Evolutionary conservation across 1,140 invertebrate genomes (phyloP).

Genomic region (Drosophila asahinai): DNA sequence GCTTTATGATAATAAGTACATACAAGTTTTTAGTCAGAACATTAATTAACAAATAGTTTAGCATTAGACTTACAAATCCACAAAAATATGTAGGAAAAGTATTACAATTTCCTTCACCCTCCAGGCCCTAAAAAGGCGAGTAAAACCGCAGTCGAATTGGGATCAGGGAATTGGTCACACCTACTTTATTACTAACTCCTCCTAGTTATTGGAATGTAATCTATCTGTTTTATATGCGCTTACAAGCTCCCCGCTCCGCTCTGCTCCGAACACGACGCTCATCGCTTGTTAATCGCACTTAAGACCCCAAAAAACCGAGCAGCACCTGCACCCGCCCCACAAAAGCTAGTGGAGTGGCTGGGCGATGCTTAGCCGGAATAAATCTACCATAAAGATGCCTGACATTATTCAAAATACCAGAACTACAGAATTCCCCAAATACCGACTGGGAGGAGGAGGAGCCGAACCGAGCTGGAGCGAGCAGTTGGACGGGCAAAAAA

Average conservation of each 20-base stretch:
- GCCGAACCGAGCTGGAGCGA: constrained; percentile 19
- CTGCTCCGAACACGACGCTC: constrained; percentile 5
- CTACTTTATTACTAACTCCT: background rate
- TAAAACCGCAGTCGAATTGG: background rate
- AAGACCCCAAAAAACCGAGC: constrained; percentile 27
- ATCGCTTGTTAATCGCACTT: constrained; percentile 52
- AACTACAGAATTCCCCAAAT: constrained; percentile 74
- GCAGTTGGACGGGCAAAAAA: constrained; percentile 63
- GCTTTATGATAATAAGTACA: no score
- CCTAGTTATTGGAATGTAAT: constrained; percentile 18
- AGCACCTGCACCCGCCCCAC: constrained; percentile 47
- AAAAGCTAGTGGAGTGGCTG: constrained; percentile 18
- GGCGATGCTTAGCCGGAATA: constrained; percentile 52
- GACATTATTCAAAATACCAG: constrained; percentile 76
- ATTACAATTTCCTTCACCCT: background rate
- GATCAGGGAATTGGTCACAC: constrained; percentile 1
- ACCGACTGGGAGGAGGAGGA: constrained; percentile 28
- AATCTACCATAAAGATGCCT: constrained; percentile 69
- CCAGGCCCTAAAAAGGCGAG: no score
- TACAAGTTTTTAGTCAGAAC: background rate
- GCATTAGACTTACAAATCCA: background rate
- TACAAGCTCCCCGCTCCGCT: constrained; percentile 3
- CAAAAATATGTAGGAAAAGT: background rate
- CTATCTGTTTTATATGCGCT: constrained; percentile 17
- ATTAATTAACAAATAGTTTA: background rate